Base-by-base conservation (phyloP, 2,113 vertebrate species). In the Lamprologus callipterus region DNA sequence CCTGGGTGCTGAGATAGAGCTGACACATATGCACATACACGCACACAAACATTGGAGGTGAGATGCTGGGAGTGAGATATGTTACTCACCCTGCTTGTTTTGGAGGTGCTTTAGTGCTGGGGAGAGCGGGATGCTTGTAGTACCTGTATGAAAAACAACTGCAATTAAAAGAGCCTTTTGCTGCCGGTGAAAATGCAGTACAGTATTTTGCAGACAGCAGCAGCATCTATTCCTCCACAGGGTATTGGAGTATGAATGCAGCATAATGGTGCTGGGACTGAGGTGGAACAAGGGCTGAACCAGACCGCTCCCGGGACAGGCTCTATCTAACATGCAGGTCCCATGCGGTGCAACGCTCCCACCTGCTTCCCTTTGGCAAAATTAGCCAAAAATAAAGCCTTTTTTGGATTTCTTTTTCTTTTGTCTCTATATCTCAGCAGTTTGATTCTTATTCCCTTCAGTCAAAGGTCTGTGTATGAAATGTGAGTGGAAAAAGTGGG, bases 11-110 rank as follows among this genome's bases (percentile, higher is more conserved):
- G 80, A 92, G 88, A 88, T 70, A 84, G 68, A 90, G 75, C 81
- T 85, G 87, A 87, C 88, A 90, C 82, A 86, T 45, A 86, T 70
- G 85, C 45, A 80, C 17, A 82, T 63, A 89, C 58, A 85, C 16
- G 53, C 65, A 91, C 75, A 88, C 80, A 88, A 53, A 92, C 82
- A 92, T 35, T 78, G 3, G 28, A 81, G 68, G 83, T 90, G 86
- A 89, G 89, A 88, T 92, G 63, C 9, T 70, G 55, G 35, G 87
- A 91, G 85, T 80, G 88, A 89, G 91, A 85, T 87, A 45, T 81
- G 80, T 92, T 95, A 97, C 97, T 97, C 95, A 97, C 97, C 97
- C 96, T 97, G 97, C 89, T 97, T 97, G 96, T 95, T 97, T 95
- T 97, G 96, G 85, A 97, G 96, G 87, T 97, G 96, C 95, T 97